Percentiles rank a stretch among this genome's conserved stretches.
These are phyloP conservation scores for Lates calcarifer DNA, from an alignment of 2,113 vertebrate genomes.

Conservation along the genomic window DNA sequence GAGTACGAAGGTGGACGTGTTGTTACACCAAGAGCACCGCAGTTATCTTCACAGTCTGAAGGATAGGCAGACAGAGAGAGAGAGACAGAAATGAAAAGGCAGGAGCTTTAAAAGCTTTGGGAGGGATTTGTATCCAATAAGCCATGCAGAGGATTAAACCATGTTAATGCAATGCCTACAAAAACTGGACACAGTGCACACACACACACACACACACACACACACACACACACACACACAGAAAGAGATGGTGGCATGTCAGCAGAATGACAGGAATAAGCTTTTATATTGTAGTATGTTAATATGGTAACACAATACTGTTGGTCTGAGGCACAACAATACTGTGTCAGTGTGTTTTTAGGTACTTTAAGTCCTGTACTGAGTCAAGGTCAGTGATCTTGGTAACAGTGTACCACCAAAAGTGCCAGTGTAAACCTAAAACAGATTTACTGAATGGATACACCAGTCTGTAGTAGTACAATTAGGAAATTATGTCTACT, in stretches of 20 bases:
- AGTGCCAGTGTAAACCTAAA: background rate
- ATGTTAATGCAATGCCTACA: conserved; percentile 83
- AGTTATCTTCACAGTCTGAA: background rate
- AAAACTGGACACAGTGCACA: conserved; percentile 55
- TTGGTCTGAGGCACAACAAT: background rate
- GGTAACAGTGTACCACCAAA: too few relatives aligned
- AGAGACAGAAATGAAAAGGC: conserved; percentile 75
- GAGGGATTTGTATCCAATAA: conserved; percentile 84
- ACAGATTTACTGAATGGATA: background rate
- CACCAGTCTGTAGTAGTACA: background rate
- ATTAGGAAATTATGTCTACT: background rate
- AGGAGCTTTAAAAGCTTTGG: conserved; percentile 82
- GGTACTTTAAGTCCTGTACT: background rate
- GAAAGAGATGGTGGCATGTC: background rate
- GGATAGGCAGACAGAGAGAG: conserved; percentile 4
- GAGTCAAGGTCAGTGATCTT: background rate
- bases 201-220: conserved; percentile 12
- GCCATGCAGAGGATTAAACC: conserved; percentile 81
- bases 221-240: conserved; percentile 26
- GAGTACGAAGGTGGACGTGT: background rate
- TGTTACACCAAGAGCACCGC: background rate
- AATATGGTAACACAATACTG: conserved; percentile 6
- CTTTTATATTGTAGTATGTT: background rate
- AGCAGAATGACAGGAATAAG: conserved; percentile 34
- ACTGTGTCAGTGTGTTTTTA: background rate